A percentile compares a stretch with the other conserved stretches of the same genome.
These are phyloP conservation scores for Nineta flava DNA, from an alignment of 2,888 invertebrate species.

Conservation along the genomic window DNA sequence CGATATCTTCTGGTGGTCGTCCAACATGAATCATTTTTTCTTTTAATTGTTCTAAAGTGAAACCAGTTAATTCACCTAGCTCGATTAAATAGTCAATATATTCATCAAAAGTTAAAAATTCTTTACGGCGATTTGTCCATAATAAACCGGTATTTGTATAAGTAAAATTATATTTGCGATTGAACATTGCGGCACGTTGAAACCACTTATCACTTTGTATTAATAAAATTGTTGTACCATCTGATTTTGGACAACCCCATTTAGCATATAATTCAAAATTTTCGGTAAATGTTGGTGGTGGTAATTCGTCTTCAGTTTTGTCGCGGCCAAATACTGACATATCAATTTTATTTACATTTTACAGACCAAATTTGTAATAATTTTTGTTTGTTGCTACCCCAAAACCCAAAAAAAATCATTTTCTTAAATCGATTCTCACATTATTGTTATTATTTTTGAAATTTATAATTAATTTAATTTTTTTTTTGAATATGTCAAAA, in stretches of 20 bases:
- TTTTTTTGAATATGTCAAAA: too few relatives aligned
- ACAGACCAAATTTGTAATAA: too few relatives aligned
- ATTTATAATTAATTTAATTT: too few relatives aligned
- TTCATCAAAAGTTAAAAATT: background rate
- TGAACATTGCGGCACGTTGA: conserved; percentile 69
- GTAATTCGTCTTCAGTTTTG: background rate
- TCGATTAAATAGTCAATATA: background rate
- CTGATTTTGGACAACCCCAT: conserved; percentile 75
- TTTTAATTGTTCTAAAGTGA: background rate
- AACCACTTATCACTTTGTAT: conserved; percentile 90
- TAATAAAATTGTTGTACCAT: conserved; percentile 72
- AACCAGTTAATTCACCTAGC: background rate
- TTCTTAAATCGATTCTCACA: too few relatives aligned
- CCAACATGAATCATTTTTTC: background rate
- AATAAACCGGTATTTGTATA: background rate
- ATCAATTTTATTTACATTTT: too few relatives aligned
- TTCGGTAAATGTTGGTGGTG: background rate
- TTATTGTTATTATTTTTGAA: too few relatives aligned
- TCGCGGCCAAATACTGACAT: too few relatives aligned
- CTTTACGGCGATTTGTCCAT: background rate
- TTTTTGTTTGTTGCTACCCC: too few relatives aligned
- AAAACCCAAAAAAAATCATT: too few relatives aligned
- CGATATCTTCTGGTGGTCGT: background rate
- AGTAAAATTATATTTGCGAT: conserved; percentile 14
- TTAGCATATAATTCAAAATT: conserved; percentile 25